Evolutionary conservation across 1,140 invertebrate genomes (phyloP).

Genomic region (Zaprionus ornatus): DNA sequence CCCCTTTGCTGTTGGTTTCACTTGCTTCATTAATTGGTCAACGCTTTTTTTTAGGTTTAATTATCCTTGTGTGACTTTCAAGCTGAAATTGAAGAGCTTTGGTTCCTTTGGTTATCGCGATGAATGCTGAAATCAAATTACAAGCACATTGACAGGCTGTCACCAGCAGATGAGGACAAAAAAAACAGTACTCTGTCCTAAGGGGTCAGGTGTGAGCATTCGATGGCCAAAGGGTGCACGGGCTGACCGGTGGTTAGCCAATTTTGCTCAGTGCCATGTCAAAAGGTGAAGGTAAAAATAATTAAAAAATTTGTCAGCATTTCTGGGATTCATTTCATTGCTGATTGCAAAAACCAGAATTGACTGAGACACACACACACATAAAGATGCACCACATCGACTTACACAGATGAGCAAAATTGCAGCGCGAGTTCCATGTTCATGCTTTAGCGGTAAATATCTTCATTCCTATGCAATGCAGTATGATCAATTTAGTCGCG

Average conservation of each 20-base stretch:
- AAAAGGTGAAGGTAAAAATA: not conserved
- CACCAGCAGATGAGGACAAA: not conserved
- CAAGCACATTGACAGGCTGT: not conserved
- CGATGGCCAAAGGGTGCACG: not conserved
- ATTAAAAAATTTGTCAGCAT: not conserved
- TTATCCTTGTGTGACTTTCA: not conserved
- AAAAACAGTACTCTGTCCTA: not conserved
- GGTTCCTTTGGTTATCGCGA: not conserved
- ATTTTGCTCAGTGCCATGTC: no score
- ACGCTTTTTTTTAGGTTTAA: not conserved
- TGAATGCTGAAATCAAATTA: conserved; percentile 11
- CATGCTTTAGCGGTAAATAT: no score
- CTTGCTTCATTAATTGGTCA: not conserved
- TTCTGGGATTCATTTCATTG: not conserved
- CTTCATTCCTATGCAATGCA: no score
- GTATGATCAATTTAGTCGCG: no score
- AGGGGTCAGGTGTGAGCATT: not conserved
- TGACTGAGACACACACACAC: not conserved
- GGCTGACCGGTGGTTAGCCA: not conserved
- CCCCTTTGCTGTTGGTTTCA: no score
- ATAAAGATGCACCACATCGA: not conserved
- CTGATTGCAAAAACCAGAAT: not conserved
- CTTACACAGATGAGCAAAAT: not conserved
- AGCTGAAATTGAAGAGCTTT: not conserved
- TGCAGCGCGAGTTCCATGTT: no score